Conservation (phyloP, 1,140 invertebrate species). For the Megalonaias nervosa region DNA sequence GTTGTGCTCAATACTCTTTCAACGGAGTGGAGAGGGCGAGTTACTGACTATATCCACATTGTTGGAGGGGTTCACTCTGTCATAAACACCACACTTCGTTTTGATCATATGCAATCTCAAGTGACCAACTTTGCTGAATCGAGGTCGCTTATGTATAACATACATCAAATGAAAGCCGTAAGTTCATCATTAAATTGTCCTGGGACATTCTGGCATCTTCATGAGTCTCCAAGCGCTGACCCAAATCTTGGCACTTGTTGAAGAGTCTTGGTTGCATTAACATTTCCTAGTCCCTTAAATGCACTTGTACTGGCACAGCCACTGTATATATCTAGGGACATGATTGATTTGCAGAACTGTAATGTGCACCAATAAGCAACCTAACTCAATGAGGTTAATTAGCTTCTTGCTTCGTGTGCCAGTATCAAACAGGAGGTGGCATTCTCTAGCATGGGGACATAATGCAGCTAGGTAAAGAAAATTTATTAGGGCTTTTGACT, state of each 20-base stretch:
- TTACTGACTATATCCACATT: neutral
- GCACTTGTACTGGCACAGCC: neutral
- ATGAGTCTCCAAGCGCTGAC: neutral
- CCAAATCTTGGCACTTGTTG: neutral
- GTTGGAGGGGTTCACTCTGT: neutral
- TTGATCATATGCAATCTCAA: constrained; percentile 8
- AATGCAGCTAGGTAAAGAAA: constrained; percentile 40
- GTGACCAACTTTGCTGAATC: constrained; percentile 1
- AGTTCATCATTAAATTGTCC: neutral
- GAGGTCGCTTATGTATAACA: neutral
- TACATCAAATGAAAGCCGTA: neutral
- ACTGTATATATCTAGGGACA: neutral
- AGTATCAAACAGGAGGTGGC: constrained; percentile 35
- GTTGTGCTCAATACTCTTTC: neutral
- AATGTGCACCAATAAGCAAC: neutral
- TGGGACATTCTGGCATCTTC: neutral
- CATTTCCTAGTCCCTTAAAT: no score
- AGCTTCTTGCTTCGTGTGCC: constrained; percentile 30
- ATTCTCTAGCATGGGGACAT: constrained; percentile 11
- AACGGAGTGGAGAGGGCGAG: neutral
- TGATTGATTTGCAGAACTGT: neutral
- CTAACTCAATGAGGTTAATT: constrained; percentile 28
- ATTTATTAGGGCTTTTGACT: constrained; percentile 32
- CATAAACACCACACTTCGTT: neutral
- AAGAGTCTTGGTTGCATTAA: neutral